phyloP scores from a whole-genome alignment of 30 jellyfish, hydroid and myxozoan genomes.

The Hydractinia echinata region DNA sequence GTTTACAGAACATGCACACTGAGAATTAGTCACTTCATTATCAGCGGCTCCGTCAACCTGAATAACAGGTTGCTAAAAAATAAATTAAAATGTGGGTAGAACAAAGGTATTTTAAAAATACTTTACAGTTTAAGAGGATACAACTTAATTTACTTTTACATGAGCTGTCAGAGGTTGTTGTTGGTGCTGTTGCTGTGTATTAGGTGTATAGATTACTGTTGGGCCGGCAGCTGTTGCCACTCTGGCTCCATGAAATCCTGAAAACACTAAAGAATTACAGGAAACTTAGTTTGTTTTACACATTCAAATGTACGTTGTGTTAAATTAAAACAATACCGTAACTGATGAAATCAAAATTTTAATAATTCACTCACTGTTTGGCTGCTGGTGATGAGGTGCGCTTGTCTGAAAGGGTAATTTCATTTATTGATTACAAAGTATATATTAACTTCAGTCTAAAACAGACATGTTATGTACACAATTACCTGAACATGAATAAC shows the following conservation, averaged over 20 bases:
- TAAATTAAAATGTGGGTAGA: not conserved
- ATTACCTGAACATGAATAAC: slow-evolving; percentile 17
- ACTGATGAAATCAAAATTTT: not conserved
- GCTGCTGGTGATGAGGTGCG: not conserved
- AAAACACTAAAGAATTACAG: slow-evolving; percentile 24
- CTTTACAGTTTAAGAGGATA: not conserved
- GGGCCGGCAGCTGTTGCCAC: slow-evolving; percentile 20
- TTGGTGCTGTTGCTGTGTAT: slow-evolving; percentile 49
- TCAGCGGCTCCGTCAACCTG: slow-evolving; percentile 39
- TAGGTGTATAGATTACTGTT: slow-evolving; percentile 27
- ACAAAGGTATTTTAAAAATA: not conserved
- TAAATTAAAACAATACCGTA: not conserved
- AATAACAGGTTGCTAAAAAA: slow-evolving; percentile 26
- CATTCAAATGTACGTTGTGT: no score
- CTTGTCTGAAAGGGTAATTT: not conserved
- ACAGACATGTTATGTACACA: no score
- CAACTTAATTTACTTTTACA: not conserved
- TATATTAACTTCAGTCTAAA: no score
- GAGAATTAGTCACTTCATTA: not conserved
- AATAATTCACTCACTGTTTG: not conserved
- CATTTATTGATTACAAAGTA: no score
- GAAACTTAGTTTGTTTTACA: not conserved
- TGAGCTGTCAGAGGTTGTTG: slow-evolving; percentile 33
- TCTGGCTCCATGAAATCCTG: slow-evolving; percentile 26
- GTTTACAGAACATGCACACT: slow-evolving; percentile 20